Conservation (phyloP, 2,888 invertebrate species). For the Lydus trimaculatus region DNA sequence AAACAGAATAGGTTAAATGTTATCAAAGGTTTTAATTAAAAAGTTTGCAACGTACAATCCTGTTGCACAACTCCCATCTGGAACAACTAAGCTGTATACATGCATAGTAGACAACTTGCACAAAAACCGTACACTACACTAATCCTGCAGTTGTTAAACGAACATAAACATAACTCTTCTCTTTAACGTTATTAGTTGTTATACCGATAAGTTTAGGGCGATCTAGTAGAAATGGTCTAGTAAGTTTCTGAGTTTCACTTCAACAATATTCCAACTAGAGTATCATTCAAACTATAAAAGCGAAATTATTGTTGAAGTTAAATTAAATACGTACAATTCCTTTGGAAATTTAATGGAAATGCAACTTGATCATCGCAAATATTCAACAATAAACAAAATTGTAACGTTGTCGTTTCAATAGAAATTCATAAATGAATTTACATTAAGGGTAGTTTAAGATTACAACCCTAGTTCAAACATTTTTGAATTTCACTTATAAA, state of each 20-base stretch:
- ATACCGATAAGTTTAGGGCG: not conserved
- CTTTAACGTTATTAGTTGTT: not conserved
- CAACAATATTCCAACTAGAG: not conserved
- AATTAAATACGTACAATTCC: not conserved
- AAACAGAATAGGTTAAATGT: not conserved
- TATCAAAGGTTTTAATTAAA: not conserved
- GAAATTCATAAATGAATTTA: not conserved
- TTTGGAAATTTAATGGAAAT: not conserved
- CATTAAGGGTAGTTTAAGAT: too few species aligned
- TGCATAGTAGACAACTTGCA: not conserved
- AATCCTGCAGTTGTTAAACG: not conserved
- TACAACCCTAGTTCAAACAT: too few species aligned
- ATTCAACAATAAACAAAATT: not conserved
- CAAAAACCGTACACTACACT: not conserved
- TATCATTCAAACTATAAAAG: conserved; percentile 2
- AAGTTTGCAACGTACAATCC: not conserved
- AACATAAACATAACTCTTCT: conserved; percentile 1
- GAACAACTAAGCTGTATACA: not conserved
- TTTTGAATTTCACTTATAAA: too few species aligned
- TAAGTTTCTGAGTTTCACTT: not conserved
- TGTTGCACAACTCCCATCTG: not conserved
- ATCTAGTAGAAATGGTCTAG: not conserved
- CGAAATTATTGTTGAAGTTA: not conserved
- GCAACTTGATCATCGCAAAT: not conserved
- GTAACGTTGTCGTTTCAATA: not conserved